A percentile compares a stretch with the other conserved stretches of the same genome.
Evolutionary conservation across 1,140 invertebrate species (phyloP).

Genomic region (Lithobius niger): DNA sequence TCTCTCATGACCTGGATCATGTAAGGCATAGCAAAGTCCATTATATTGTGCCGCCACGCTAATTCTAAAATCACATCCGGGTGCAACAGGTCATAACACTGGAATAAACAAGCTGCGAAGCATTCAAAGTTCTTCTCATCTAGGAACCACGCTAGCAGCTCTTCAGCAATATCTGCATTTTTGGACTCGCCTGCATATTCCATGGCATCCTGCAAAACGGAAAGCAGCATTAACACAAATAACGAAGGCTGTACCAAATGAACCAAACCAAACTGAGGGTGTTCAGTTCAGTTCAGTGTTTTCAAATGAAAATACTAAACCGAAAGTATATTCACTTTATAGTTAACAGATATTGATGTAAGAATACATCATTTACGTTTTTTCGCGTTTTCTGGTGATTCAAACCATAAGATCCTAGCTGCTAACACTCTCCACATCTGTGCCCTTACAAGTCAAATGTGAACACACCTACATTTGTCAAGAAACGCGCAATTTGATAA

Average conservation of each 20-base stretch:
- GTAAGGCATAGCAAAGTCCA: constrained; percentile 99
- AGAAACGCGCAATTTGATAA: no score
- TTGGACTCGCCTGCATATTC: constrained; percentile 97
- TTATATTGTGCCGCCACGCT: constrained; percentile 96
- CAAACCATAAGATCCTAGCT: no score
- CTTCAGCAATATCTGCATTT: constrained; percentile 91
- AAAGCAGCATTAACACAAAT: constrained; percentile 4
- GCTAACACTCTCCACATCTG: no score
- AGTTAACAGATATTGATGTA: no score
- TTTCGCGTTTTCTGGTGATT: no score
- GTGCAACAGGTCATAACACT: constrained; percentile 96
- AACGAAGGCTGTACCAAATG: background rate
- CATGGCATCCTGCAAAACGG: constrained; percentile 74
- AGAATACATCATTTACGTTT: no score
- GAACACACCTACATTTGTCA: no score
- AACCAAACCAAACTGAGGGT: no score
- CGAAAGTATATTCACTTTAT: no score
- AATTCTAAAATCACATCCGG: constrained; percentile 97
- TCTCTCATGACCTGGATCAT: constrained; percentile 61
- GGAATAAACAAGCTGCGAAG: constrained; percentile 94
- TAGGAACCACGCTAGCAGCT: constrained; percentile 93
- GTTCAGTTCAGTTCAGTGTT: no score
- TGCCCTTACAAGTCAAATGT: no score
- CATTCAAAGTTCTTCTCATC: constrained; percentile 92
- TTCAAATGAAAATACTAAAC: no score